Evolutionary conservation across 2,113 vertebrate species (phyloP).

Genomic region (Ciconia stormi): DNA sequence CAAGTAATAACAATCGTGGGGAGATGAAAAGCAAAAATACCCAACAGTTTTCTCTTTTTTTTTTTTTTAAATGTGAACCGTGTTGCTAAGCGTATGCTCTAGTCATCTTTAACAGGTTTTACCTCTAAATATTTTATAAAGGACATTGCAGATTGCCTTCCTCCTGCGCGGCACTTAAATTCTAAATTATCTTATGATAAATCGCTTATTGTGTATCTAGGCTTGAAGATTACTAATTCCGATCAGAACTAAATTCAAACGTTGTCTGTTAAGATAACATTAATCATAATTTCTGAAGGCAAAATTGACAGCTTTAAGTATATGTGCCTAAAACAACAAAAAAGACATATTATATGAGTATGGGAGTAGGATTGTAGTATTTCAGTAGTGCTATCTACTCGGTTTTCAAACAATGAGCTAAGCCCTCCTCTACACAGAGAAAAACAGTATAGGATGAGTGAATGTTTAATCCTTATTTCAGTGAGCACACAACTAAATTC

Average conservation of each 20-base stretch:
- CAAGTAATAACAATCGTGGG: not conserved
- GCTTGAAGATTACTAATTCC: not conserved
- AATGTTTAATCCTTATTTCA: not conserved
- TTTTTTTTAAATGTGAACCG: not conserved
- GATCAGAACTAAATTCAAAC: not conserved
- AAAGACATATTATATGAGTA: not conserved
- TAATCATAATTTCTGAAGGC: not conserved
- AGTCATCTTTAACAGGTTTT: not conserved
- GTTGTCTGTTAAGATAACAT: not conserved
- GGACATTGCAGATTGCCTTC: not conserved
- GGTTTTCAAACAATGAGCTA: not conserved
- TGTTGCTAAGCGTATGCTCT: not conserved
- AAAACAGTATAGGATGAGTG: not conserved
- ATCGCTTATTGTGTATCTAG: not conserved
- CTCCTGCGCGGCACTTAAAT: not conserved
- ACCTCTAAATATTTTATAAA: constrained; percentile 20
- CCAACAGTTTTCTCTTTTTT: not conserved
- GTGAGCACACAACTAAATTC: not conserved
- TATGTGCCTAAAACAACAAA: not conserved
- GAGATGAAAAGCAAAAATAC: not conserved
- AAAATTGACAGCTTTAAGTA: not conserved
- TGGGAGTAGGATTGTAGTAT: not conserved
- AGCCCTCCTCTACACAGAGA: not conserved
- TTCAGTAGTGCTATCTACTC: not conserved
- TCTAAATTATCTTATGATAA: not conserved